Evolutionary conservation across 1,140 invertebrate genomes (phyloP).

Genomic region (Sminthurides bifidus): DNA sequence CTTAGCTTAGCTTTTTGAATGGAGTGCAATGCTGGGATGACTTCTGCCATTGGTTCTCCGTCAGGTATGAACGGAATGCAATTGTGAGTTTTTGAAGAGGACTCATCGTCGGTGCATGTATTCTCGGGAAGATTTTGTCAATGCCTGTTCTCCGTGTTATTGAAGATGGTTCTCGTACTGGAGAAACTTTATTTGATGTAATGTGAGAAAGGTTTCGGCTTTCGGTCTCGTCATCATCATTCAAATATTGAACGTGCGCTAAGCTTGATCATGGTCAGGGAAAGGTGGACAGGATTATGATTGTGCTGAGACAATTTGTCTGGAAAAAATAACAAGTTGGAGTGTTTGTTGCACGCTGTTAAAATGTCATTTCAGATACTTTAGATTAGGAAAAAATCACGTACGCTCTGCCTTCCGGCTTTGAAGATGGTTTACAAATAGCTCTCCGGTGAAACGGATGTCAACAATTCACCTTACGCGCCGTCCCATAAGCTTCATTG

Average conservation of each 20-base stretch:
- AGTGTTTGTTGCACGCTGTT: conserved; percentile 5
- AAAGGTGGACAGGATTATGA: conserved; percentile 1
- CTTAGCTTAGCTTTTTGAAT: too few relatives aligned
- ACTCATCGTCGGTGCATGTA: too few relatives aligned
- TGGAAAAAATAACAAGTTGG: not conserved
- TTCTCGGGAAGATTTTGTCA: too few relatives aligned
- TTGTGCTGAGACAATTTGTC: conserved; percentile 7
- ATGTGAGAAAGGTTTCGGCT: not conserved
- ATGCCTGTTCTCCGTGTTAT: too few relatives aligned
- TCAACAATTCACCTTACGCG: not conserved
- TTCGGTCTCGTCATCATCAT: not conserved
- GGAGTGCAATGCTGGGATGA: too few relatives aligned
- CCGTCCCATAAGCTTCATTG: not conserved
- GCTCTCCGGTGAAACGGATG: too few relatives aligned
- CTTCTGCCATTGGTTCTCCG: too few relatives aligned
- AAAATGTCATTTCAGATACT: conserved; percentile 20
- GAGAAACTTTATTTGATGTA: too few relatives aligned
- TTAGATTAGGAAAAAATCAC: conserved; percentile 26
- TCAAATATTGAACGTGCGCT: not conserved
- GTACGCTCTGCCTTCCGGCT: conserved; percentile 15
- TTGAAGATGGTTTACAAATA: too few relatives aligned
- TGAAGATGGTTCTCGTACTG: too few relatives aligned
- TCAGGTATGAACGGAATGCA: too few relatives aligned
- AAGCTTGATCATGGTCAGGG: not conserved
- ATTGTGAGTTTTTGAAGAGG: too few relatives aligned